Base-by-base conservation (phyloP, 2,113 vertebrate species). In the Microcebus murinus region DNA sequence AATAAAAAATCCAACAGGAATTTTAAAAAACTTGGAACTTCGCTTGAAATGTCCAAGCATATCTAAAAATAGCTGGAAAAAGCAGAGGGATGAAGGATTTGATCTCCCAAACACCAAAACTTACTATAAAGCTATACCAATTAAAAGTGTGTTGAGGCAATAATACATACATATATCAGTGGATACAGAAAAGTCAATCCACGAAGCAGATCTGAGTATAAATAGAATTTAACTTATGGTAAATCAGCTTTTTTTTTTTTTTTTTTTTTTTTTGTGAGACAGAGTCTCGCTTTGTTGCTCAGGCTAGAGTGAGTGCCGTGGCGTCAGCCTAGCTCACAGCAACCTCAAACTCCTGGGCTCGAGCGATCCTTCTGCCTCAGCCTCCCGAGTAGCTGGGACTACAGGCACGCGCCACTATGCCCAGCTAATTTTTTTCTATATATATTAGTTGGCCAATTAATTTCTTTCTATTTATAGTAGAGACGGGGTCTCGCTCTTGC, bases 61-160 rank as follows among this genome's bases (percentile, higher is more conserved):
- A 87, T 83, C 27, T 29, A 91, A 91, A 90, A 76, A 82, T 25
- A 61, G 17, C 74, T 95, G 76, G n/a, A 61, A 79, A 83, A 95
- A 76, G 4, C 13, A 68, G 25, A 73, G 20, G 31, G 74, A 82
- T 67, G 42, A 90, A 90, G 14, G 34, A 73, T 87, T 65, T 83
- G 34, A 61, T 34, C 9, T 76, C 73, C 8, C 68, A 79, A 61
- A 61, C 23, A 73, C n/a, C 67, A 79, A 73, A 81, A 84, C 39
- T 79, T 95, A 45, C 52, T 83, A 42, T 34, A 76, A 87, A 95
- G 18, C 11, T 67, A 31, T 21, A 84, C 25, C 6, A 84, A 71
- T 73, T 96, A 15, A 50, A 87, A 91, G 27, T 74, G 48, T 91
- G 76, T 59, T 94, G 92, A 91, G 21, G 52, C 36, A 77, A 65